A percentile compares a stretch with the other conserved stretches of the same genome.
Evolutionary conservation across 2,113 vertebrate genomes (phyloP).

Genomic region (Atractosteus spatula): DNA sequence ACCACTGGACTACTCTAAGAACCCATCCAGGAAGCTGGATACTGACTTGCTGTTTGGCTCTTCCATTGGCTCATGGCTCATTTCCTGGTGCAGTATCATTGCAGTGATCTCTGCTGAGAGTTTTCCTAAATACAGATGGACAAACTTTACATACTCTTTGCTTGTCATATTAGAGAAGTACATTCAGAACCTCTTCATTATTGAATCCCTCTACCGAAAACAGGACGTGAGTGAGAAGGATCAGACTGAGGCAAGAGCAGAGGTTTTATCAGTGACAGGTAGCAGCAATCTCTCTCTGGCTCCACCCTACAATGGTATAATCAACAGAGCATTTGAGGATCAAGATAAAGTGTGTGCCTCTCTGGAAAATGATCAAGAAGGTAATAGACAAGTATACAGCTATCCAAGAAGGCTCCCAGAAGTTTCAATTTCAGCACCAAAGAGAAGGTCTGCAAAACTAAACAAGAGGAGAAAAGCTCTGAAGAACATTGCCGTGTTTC

Average conservation of each 20-base stretch:
- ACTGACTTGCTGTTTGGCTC: slow-evolving; percentile 82
- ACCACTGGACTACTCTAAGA: slow-evolving; percentile 76
- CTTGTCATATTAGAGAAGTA: slow-evolving; percentile 87
- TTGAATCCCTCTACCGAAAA: slow-evolving; percentile 84
- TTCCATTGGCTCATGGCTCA: slow-evolving; percentile 87
- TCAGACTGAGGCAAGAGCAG: slow-evolving; percentile 54
- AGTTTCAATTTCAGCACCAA: slow-evolving; percentile 21
- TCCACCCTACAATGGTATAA: slow-evolving; percentile 61
- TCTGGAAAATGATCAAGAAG: slow-evolving; percentile 48
- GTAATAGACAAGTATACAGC: slow-evolving; percentile 38
- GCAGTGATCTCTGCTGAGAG: slow-evolving; percentile 68
- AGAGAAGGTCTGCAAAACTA: slow-evolving; percentile 29
- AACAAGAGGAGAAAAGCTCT: slow-evolving; percentile 72
- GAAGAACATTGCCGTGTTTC: slow-evolving; percentile 84
- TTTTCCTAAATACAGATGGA: slow-evolving; percentile 78
- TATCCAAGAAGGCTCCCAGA: slow-evolving; percentile 46
- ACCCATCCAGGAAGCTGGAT: slow-evolving; percentile 85
- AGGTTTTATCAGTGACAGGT: slow-evolving; percentile 74
- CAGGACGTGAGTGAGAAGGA: slow-evolving; percentile 45
- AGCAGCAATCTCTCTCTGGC: slow-evolving; percentile 43
- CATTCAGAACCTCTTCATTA: slow-evolving; percentile 91
- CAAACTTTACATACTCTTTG: slow-evolving; percentile 79
- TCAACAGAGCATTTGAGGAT: slow-evolving; percentile 58
- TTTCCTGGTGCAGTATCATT: slow-evolving; percentile 93
- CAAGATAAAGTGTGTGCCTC: slow-evolving; percentile 35